phyloP scores from a whole-genome alignment of 2,113 vertebrate genomes.

The Sapajus apella region DNA sequence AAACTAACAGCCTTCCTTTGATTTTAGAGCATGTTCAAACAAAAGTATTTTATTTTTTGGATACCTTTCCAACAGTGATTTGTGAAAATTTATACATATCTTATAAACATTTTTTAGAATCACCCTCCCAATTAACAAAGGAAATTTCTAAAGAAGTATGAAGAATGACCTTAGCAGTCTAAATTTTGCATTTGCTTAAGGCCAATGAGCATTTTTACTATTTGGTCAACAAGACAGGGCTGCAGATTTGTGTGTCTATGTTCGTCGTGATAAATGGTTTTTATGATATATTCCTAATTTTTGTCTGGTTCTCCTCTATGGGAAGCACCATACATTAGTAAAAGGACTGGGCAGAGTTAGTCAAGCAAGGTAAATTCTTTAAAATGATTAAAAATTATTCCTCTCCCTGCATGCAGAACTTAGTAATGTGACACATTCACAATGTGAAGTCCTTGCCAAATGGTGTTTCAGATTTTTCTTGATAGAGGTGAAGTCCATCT shows the following conservation, averaged over 20 bases:
- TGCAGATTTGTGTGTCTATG: neutral
- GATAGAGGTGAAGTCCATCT: neutral
- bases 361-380: neutral
- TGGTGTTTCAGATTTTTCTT: neutral
- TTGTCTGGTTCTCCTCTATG: neutral
- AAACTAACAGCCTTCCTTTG: slow-evolving; percentile 21
- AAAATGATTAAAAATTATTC: neutral
- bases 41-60: neutral
- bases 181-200: neutral
- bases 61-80: neutral
- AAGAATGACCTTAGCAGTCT: neutral
- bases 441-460: neutral
- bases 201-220: neutral
- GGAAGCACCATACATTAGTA: slow-evolving; percentile 20
- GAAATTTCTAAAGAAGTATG: neutral
- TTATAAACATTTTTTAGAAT: slow-evolving; percentile 25
- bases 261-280: neutral
- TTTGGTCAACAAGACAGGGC: neutral
- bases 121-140: neutral
- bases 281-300: neutral
- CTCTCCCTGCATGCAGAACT: neutral
- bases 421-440: neutral
- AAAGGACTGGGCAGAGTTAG: neutral
- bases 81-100: neutral
- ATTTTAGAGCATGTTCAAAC: slow-evolving; percentile 25